Conservation (phyloP, 1,140 invertebrate species). For the Orius insidiosus region DNA sequence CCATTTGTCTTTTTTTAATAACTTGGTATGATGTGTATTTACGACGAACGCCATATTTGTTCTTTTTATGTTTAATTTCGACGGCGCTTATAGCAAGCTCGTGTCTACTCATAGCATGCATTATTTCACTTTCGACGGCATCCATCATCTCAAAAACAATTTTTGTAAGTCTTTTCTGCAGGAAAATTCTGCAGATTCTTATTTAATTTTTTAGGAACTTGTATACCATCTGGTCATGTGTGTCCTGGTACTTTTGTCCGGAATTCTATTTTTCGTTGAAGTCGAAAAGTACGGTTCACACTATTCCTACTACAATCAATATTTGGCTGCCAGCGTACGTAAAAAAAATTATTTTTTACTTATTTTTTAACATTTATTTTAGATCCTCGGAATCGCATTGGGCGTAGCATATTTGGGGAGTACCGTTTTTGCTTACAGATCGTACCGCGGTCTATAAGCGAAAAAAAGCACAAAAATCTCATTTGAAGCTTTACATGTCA, state of each 20-base stretch:
- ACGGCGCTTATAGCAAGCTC: conserved; percentile 60
- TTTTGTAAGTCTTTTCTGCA: conserved; percentile 46
- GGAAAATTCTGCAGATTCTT: background rate
- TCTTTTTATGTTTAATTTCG: conserved; percentile 50
- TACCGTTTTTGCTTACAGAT: conserved; percentile 48
- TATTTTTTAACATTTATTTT: conserved; percentile 27
- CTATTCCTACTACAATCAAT: conserved; percentile 33
- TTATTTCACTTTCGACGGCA: conserved; percentile 55
- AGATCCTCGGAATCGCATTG: conserved; percentile 54
- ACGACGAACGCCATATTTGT: conserved; percentile 35
- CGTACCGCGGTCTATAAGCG: conserved; percentile 46
- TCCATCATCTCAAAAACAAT: conserved; percentile 66
- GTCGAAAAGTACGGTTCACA: conserved; percentile 26
- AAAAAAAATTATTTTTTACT: too few relatives aligned
- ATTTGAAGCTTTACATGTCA: conserved; percentile 3
- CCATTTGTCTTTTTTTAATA: conserved; percentile 47
- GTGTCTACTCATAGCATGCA: conserved; percentile 48
- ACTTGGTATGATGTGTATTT: conserved; percentile 32
- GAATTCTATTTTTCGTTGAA: conserved; percentile 42
- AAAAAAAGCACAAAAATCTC: background rate
- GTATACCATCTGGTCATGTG: conserved; percentile 57
- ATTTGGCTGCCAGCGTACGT: conserved; percentile 48
- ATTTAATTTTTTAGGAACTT: conserved; percentile 43
- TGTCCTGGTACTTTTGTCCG: conserved; percentile 45
- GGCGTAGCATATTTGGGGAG: conserved; percentile 52